Evolutionary conservation across 2,797 vertebrate genomes (phyloP), one percentile per base, ranked within the genome.

Genomic region (Cetoscarus ocellatus): DNA sequence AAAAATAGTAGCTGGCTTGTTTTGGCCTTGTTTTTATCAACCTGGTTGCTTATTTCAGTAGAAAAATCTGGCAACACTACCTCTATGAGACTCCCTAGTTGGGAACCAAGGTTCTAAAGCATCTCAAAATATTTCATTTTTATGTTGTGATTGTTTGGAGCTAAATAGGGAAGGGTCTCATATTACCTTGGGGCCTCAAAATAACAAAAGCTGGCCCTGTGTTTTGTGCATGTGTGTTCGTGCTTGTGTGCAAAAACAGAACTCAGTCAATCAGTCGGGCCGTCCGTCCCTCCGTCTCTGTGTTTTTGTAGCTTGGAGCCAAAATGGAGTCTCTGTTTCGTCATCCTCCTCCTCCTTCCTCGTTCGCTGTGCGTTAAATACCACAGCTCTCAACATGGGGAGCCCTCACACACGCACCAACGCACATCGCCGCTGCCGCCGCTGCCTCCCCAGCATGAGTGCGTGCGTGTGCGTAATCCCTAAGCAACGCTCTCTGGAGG

Each of bases 401-500:
- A 90, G 90, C 85, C 91, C 86, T 75, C 91, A 81, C 83, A 80
- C 49, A 34, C 19, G 11, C 50, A 51, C 27, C 27, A 27, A 27
- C 49, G 11, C 45, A 47, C 45, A 27, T 27, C 27, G 27, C 27
- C 27, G 27, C 27, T 27, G 45, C 45, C 12, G 43, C 43, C 12
- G 44, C 88, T 79, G 90, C 84, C 88, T 61, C 91, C 88, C 83
- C 88, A 73, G 82, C 81, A 67, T 87, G 90, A 77, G 82, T 77
- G 71, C 75, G 64, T 74, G 85, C 77, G 82, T 77, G 71, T 77
- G 64, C 90, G 90, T 93, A 92, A 94, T 93, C 92, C 91, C 92
- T 92, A 92, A 93, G 89, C 91, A 93, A 93, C 89, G 89, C 91
- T 93, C 92, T 91, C 92, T 93, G 85, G 83, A 91, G 91, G 92